Percentiles rank a stretch among this genome's conserved stretches.
phyloP scores from a whole-genome alignment of 2,797 vertebrate genomes.

The Leptoclinus maculatus region DNA sequence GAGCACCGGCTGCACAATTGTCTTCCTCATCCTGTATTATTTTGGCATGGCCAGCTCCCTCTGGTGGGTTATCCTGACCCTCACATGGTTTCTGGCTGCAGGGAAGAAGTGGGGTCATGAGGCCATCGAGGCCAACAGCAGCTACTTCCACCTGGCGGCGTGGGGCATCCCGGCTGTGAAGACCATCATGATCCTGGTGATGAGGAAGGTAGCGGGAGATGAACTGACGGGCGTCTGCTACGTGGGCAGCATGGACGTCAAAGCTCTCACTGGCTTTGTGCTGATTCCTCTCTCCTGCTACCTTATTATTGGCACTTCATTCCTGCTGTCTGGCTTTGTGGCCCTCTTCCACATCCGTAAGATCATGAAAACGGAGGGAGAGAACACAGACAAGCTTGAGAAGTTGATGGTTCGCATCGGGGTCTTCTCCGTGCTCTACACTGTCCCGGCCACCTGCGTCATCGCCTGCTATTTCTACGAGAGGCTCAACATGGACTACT shows the following conservation, averaged over 20 bases:
- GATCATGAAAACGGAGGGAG: constrained; percentile 97
- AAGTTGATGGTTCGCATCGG: constrained; percentile 98
- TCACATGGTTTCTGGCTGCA: constrained; percentile 97
- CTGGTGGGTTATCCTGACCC: constrained; percentile 98
- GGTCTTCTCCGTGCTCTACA: constrained; percentile 96
- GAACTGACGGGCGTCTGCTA: constrained; percentile 97
- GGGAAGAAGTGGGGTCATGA: constrained; percentile 99
- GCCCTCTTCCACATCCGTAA: constrained; percentile 97
- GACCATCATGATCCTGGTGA: constrained; percentile 96
- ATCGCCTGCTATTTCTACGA: constrained; percentile 99
- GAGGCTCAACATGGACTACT: constrained; percentile 95
- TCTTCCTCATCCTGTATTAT: constrained; percentile 97
- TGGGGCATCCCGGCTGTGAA: constrained; percentile 98
- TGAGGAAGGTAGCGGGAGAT: constrained; percentile 96
- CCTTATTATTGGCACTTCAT: constrained; percentile 94
- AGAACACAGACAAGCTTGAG: constrained; percentile 97
- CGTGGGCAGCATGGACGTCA: constrained; percentile 97
- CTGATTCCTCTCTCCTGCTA: constrained; percentile 96
- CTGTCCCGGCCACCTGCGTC: constrained; percentile 96
- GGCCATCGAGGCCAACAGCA: constrained; percentile 98
- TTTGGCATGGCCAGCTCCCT: constrained; percentile 99
- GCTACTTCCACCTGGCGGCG: constrained; percentile 97
- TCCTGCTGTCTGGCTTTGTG: constrained; percentile 96
- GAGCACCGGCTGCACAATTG: constrained; percentile 97
- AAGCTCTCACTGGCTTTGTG: constrained; percentile 95